Evolutionary conservation across 1,140 invertebrate species (phyloP), one percentile per base, ranked within the genome.

Genomic region (Ephestia elutella): DNA sequence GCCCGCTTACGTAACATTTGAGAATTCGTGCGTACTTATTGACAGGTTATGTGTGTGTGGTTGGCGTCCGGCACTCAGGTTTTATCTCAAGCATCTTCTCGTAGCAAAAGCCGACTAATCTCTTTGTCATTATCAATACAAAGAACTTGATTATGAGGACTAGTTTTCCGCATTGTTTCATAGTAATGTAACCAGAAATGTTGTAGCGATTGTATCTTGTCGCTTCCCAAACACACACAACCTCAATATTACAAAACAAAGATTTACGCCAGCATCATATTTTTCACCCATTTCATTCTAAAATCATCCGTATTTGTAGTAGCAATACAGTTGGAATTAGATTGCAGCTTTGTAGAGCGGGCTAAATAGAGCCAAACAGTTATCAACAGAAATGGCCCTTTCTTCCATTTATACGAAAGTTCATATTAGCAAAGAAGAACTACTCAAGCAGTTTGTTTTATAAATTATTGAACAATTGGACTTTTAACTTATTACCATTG

Each of bases 1-100:
- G 66, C 60, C 55, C 62, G 63, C 75, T 85, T 85, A 85, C 82
- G 82, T 85, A 82, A 85, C 75, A 55, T 68, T 62, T 53, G 54
- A 54, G 58, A 63, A 65, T 65, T 68, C 62, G 60, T 66, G 66
- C 70, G 67, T 71, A 63, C 38, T 38, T 65, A 71, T 70, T 71
- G 65, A 75, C 70, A 76, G 75, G 73, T 76, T 76, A 72, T 75
- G 74, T 80, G 75, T 75, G 66, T 66, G 68, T 80, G 75, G 59
- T 65, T 13, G 30, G 17, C 25, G 49, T 19, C 28, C 10, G 17
- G 5, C 21, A 25, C 21, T 17, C 50, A 53, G 21, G 20, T 50
- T 25, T 11, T 25, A 25, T 15, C 19, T 13, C 20, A 20, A n/a
- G 50, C 50, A 18, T 25, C 4, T 53, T 25, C 4, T 53, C 20